A percentile compares a stretch with the other conserved stretches of the same genome.
Conservation (phyloP, 2,797 vertebrate species). For the Pogoniulus pusillus region DNA sequence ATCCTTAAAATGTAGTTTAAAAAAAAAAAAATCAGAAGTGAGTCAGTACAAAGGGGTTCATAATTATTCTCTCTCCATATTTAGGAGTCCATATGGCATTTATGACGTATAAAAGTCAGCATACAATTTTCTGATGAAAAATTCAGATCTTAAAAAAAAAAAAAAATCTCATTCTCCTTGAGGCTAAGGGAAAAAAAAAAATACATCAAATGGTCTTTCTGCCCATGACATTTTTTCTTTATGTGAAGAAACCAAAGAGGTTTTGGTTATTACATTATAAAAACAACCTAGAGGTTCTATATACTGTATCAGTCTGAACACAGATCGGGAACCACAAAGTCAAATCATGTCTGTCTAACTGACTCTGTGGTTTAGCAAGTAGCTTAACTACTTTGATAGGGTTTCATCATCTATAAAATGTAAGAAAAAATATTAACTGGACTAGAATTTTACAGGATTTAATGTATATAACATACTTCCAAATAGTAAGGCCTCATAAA, state of each 20-base stretch:
- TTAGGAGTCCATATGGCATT: conserved; percentile 69
- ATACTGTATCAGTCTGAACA: conserved; percentile 43
- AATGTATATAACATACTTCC: neutral
- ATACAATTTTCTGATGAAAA: conserved; percentile 61
- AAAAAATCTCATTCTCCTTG: conserved; percentile 28
- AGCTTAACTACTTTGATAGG: conserved; percentile 42
- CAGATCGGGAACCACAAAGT: conserved; percentile 17
- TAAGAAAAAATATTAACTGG: conserved; percentile 54
- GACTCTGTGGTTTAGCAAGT: conserved; percentile 60
- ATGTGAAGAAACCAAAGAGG: neutral
- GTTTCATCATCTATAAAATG: conserved; percentile 46
- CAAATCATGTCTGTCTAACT: conserved; percentile 37
- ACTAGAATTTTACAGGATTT: conserved; percentile 48
- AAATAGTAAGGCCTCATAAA: conserved; percentile 16
- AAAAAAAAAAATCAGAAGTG: conserved; percentile 51
- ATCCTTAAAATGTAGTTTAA: conserved; percentile 52
- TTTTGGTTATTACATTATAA: neutral
- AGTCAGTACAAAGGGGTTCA: conserved; percentile 69
- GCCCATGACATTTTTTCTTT: conserved; percentile 43
- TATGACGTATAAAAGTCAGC: conserved; percentile 69
- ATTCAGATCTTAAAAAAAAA: conserved; percentile 58
- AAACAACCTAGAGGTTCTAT: conserved; percentile 40
- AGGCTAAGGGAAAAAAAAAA: neutral
- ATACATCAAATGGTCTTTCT: conserved; percentile 53
- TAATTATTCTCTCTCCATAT: conserved; percentile 69